A percentile compares a stretch with the other conserved stretches of the same genome.
Conservation (phyloP, 2,113 vertebrate genomes). For the Tragelaphus buxtoni region DNA sequence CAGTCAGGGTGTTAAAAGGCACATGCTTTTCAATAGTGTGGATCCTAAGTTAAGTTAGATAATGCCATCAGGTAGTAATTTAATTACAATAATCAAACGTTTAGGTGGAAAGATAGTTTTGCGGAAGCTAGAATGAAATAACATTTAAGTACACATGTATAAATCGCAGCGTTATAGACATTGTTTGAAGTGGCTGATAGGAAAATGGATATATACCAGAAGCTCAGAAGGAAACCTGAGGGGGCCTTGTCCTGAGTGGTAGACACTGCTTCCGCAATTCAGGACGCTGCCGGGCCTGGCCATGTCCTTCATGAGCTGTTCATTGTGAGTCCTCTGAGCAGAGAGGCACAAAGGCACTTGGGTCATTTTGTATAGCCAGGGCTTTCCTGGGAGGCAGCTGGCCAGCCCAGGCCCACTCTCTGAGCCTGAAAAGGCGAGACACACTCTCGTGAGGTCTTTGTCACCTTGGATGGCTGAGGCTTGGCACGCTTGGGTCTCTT, state of each 20-base stretch:
- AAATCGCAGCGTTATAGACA: slow-evolving; percentile 73
- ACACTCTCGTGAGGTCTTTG: background rate
- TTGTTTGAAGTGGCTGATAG: slow-evolving; percentile 68
- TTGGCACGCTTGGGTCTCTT: background rate
- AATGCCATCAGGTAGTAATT: slow-evolving; percentile 84
- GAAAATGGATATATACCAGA: slow-evolving; percentile 46
- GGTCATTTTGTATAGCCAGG: background rate
- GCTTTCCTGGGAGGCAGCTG: slow-evolving; percentile 5
- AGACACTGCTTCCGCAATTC: background rate
- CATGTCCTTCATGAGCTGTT: background rate
- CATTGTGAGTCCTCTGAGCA: background rate
- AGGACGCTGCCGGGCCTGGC: background rate
- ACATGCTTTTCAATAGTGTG: slow-evolving; percentile 82
- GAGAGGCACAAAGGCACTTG: background rate
- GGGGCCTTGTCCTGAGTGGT: background rate
- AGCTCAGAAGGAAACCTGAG: slow-evolving; percentile 39
- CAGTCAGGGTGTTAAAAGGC: slow-evolving; percentile 80
- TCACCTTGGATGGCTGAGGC: background rate
- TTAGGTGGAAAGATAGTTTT: slow-evolving; percentile 80
- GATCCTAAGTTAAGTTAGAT: slow-evolving; percentile 82
- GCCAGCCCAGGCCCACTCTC: background rate
- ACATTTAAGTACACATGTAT: slow-evolving; percentile 73
- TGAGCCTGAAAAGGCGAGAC: slow-evolving; percentile 5
- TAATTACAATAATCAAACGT: slow-evolving; percentile 86
- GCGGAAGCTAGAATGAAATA: slow-evolving; percentile 76